Evolutionary conservation across 2,888 invertebrate species (phyloP), one percentile per base, ranked within the genome.

Genomic region (Napeogenes sylphis): DNA sequence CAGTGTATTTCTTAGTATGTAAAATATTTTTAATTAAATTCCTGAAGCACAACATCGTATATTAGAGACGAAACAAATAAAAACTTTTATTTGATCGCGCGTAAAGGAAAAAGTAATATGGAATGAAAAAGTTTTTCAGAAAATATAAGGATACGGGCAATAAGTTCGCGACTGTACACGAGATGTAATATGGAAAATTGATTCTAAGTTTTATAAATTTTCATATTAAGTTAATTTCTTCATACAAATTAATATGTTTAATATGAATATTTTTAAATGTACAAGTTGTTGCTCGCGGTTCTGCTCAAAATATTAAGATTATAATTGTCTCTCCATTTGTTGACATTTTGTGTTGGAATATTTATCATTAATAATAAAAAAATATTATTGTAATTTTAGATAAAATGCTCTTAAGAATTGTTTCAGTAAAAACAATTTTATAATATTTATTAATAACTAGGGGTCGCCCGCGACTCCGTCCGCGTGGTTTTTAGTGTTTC

Each of bases 71-170:
- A 51, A 51, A 51, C 30, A 51, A 51, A 51, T 51, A 51, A 30
- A 14, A 51, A 51, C 51, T 51, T 51, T 51, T 51, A 30, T 51
- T 51, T 51, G 51, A 51, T 51, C 51, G 21, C 51, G 21, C 51
- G 51, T 51, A 51, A 51, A 30, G 56, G 56, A 56, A 46, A 59
- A 59, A 56, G 63, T 59, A 51, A 63, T 63, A 59, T 59, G 56
- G 38, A 63, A 56, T 59, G 56, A 32, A 6, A 42, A 59, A 63
- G 63, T 63, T 63, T 60, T 62, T 55, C 58, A 51, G 51, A 51
- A 51, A 51, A 51, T 51, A 51, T 47, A 47, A 47, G n/a, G 47
- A 47, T 51, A 51, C 51, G 30, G 51, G 30, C 51, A 51, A 30
- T 51, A 51, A 51, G 51, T 51, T 51, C 12, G 51, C 21, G 42